Conservation (phyloP, 1,140 invertebrate genomes). For the Tetragonula clypearis region DNA sequence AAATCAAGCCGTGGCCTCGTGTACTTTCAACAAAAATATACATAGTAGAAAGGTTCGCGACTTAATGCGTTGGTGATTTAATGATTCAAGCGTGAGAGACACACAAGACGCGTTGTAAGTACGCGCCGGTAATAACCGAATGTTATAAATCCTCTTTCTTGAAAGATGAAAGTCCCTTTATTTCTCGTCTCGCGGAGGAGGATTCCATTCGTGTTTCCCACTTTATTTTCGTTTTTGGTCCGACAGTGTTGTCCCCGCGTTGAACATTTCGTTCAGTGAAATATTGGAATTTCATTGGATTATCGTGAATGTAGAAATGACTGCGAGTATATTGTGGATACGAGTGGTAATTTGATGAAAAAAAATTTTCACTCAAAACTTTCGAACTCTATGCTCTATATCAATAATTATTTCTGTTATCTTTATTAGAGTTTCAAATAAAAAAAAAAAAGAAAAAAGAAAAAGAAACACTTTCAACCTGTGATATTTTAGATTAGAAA, state of each 20-base stretch:
- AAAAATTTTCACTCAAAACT: background rate
- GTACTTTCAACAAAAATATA: background rate
- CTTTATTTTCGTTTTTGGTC: background rate
- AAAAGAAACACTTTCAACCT: background rate
- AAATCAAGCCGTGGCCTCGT: background rate
- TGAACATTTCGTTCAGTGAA: background rate
- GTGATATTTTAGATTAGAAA: background rate
- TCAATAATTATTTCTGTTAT: background rate
- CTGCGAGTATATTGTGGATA: background rate
- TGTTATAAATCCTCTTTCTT: background rate
- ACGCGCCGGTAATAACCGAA: background rate
- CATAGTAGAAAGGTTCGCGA: slow-evolving; percentile 4
- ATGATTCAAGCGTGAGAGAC: background rate
- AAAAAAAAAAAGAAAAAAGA: background rate
- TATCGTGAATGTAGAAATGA: background rate
- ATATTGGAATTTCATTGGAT: background rate
- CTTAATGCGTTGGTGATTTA: slow-evolving; percentile 17
- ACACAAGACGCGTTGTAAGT: background rate
- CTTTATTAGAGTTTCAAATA: background rate
- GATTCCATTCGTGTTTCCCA: background rate
- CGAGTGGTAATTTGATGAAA: too few relatives aligned
- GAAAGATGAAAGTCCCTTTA: background rate
- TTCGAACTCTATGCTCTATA: too few relatives aligned
- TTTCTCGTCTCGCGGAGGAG: background rate
- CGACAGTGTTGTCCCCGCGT: background rate